phyloP scores from a whole-genome alignment of 2,888 invertebrate genomes.

The Cerceris ruficornis region DNA sequence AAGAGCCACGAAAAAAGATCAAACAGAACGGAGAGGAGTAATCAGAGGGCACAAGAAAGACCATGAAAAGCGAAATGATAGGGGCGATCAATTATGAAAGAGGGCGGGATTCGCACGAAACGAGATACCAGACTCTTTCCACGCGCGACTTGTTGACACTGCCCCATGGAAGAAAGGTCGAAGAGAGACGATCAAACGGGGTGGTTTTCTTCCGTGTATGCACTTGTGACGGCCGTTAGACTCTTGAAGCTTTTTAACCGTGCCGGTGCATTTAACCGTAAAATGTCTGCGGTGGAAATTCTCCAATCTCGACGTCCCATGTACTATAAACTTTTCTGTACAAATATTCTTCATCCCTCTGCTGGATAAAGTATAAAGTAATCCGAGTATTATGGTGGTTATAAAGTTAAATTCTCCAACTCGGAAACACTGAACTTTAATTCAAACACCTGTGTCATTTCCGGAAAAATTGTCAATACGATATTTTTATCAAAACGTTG shows the following conservation, averaged over 20 bases:
- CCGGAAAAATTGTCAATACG: too few relatives aligned
- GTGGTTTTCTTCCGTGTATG: neutral
- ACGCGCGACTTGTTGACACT: conserved; percentile 46
- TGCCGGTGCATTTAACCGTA: neutral
- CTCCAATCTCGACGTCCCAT: too few relatives aligned
- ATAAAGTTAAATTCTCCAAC: too few relatives aligned
- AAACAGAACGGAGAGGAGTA: conserved; percentile 35
- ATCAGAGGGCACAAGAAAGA: conserved; percentile 39
- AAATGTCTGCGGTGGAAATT: neutral
- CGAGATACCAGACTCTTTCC: conserved; percentile 1
- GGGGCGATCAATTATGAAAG: conserved; percentile 60
- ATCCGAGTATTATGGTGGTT: too few relatives aligned
- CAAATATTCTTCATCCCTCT: too few relatives aligned
- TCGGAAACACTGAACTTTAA: too few relatives aligned
- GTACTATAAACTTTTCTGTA: too few relatives aligned
- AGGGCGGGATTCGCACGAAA: conserved; percentile 42
- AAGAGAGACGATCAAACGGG: conserved; percentile 43
- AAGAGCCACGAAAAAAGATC: conserved; percentile 41
- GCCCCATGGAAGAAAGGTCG: conserved; percentile 23
- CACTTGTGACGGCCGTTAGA: neutral
- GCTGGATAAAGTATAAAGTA: too few relatives aligned
- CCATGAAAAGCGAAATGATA: conserved; percentile 41
- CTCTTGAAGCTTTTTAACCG: neutral
- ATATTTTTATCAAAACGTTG: too few relatives aligned
- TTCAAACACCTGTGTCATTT: too few relatives aligned